Evolutionary conservation across 1,140 invertebrate genomes (phyloP), one percentile per base, ranked within the genome.

Genomic region (Tribolium castaneum): DNA sequence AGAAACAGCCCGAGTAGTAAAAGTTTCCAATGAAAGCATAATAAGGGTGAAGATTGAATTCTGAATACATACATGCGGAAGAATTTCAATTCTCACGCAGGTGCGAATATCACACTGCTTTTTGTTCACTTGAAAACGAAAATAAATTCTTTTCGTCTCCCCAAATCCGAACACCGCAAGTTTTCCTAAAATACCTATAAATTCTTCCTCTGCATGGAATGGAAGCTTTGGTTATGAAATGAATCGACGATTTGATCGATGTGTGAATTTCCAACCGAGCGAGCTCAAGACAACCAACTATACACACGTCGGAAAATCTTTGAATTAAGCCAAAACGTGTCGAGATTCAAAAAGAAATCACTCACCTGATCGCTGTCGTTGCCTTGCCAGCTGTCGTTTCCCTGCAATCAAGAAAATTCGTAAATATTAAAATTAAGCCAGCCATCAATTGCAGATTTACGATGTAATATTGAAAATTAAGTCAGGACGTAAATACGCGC

Each of bases 381-480:
- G 75, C 89, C 89, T 82, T 90, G 90, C 90, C 90, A 91, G 82
- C 89, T 91, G 85, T 90, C 90, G 80, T 89, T 90, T 80, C 89
- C 90, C 90, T 91, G 89, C 52, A 90, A 90, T 79, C 87, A 81
- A 86, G 85, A 86, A 79, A 81, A 81, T 52, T 52, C 49, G 71
- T 79, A 78, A 77, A 73, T 75, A 54, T 78, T 70, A 79, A 70
- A 52, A 50, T 72, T 39, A 22, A 72, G 50, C 19, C 70, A 16
- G 16, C 25, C 70, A 72, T 51, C 59, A 66, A 66, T 35, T 66
- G 30, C 30, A 66, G 59, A 66, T 66, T 66, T 35, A 34, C 25
- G 59, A 13, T 66, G 59, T 14, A 35, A 35, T 66, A 66, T 66
- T 66, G 59, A 66, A 66, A 66, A 66, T 66, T 66, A 66, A 66